Base-by-base conservation (phyloP, 2,797 vertebrate genomes). In the Cygnus olor region DNA sequence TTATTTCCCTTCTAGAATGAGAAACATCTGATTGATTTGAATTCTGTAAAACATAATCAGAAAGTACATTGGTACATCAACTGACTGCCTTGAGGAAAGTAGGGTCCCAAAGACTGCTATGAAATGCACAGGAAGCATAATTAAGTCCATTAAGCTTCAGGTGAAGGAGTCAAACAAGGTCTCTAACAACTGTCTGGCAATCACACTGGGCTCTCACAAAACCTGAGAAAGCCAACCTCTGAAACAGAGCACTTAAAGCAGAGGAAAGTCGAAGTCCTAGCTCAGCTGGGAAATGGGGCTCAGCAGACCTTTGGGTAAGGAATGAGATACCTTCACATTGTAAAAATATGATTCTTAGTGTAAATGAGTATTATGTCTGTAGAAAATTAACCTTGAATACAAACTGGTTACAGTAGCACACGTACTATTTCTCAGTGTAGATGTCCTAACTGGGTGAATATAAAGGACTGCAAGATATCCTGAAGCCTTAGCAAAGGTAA, bases 81-180 rank as follows among this genome's bases (percentile, higher is more conserved):
- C 42, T 64, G 88, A 91, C 70, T 85, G 93, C 80, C 86, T 28
- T 12, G 44, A 88, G 93, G 80, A 94, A 88, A 71, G 80, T 68
- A 77, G 80, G 60, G 80, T 87, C 93, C 88, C 90, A 91, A 89
- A 73, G 85, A 56, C 60, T 91, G 80, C 80, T 77, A n/a, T 18
- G 83, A 68, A 77, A 47, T 68, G 77, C 82, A 79, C 85, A 64
- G 68, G 68, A 89, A 88, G 88, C 74, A 86, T 81, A 71, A 71
- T 28, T 71, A 85, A 96, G 53, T 73, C 88, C 94, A 95, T 90
- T 91, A 96, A 91, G 83, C 72, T 93, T 71, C 91, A 94, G 83
- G 71, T 78, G 65, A 91, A 81, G 77, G 74, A 95, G 90, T 90
- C 94, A 96, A 85, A 89, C 84, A 80, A 95, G 88, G 85, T 95